Evolutionary conservation across 1,140 invertebrate genomes (phyloP), one percentile per base, ranked within the genome.

Genomic region (Procambarus virginalis): DNA sequence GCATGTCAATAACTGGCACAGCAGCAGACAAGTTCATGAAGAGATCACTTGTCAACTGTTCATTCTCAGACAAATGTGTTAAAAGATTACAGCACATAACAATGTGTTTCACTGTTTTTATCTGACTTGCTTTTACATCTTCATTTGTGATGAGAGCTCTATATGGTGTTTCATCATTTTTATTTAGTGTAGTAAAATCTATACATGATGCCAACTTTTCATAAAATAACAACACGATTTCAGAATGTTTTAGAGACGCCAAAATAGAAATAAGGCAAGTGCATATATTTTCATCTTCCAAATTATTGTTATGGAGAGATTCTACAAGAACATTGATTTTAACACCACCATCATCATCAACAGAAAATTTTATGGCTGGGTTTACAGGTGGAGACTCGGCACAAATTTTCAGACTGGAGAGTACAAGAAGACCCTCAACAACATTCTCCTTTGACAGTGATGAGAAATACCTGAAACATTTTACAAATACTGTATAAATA

Each of bases 11-110:
- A 49, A 91, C 75, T 22, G 91, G 91, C 6, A 89, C 83, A 17
- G 91, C 91, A 49, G 87, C 87, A n/a, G 91, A 89, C 10, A 91
- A 73, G 48, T 89, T 82, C 70, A 55, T 17, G 45, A 91, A 91
- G 2, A 91, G 83, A 75, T 86, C 80, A 34, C 55, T 76, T 14
- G 85, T 89, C 8, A 91, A 22, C 17, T 79, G 55, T n/a, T 79
- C 91, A 34, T 76, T 89, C 0, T 91, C 91, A 1, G 83, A 77
- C 10, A 91, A 64, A 22, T 76, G 76, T 2, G 73, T 79, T 51
- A 89, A 77, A 58, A 91, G 87, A 70, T 64, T 78, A 60, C 64
- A 75, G 6, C 79, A 73, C 1, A 91, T 4, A 48, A 70, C 70
- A 6, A 91, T 78, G 12, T 46, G 68, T 22, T 83, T 79, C 49